Base-by-base conservation (phyloP, 2,797 vertebrate genomes). In the Astyanax mexicanus region DNA sequence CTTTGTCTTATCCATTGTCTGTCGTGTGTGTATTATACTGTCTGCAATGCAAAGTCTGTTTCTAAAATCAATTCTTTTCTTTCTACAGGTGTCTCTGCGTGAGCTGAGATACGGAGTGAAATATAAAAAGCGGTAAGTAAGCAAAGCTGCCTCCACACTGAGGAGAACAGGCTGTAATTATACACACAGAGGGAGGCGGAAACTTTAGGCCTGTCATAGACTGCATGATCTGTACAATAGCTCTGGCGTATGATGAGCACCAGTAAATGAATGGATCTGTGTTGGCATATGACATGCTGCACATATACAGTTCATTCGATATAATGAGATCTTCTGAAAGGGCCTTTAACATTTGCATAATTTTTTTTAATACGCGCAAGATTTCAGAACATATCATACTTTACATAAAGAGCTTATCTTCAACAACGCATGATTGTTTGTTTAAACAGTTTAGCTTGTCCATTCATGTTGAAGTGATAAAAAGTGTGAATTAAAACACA, bases 21-120 rank as follows among this genome's bases (percentile, higher is more conserved):
- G 61, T 58, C 47, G 27, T 71, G 49, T 49, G 17, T 81, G 67
- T 76, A 35, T 32, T 68, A 61, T 68, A 38, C 35, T 45, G 44
- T 64, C 21, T 64, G 65, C 5, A 6, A 23, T 37, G 49, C n/a
- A 13, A 60, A 29, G 51, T 42, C 52, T 55, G n/a, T 60, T 45
- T 68, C 37, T 79, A 68, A 84, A 84, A 58, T 44, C 17, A n/a
- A 21, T 35, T 75, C 52, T 81, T 64, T 77, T 70, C 35, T 55
- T 57, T 57, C 27, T 49, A 29, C 81, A 94, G 92, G 87, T 87
- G 71, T 83, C 57, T 11, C 37, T 51, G 75, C 83, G 74, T 84
- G 77, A 81, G 80, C 77, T 69, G 80, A 74, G 77, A 80, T 68
- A 70, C 80, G 75, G 61, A 68, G 29, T 69, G 75, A 76, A 77